Percentiles rank a stretch among this genome's conserved stretches.
Evolutionary conservation across 2,113 vertebrate genomes (phyloP).

Genomic region (Mixornis gularis): DNA sequence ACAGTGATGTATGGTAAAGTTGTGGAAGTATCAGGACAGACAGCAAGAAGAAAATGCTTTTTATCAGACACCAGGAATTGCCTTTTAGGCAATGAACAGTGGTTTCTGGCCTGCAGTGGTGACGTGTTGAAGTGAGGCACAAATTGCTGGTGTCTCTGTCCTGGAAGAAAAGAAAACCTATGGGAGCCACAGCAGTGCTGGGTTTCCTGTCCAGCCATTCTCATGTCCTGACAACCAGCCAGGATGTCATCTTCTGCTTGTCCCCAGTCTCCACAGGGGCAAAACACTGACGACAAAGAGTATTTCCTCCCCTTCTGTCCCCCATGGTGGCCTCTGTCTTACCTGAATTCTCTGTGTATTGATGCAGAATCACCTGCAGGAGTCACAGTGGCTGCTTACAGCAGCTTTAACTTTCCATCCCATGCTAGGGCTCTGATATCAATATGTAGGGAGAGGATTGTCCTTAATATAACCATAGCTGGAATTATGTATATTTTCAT

Average conservation of each 20-base stretch:
- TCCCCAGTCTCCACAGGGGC: rapidly evolving
- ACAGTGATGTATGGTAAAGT: neutral
- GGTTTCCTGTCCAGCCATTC: neutral
- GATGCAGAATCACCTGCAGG: neutral
- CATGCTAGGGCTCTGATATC: neutral
- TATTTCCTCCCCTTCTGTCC: neutral
- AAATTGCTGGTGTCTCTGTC: neutral
- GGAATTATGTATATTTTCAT: neutral
- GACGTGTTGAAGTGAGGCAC: neutral
- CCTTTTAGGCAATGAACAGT: neutral
- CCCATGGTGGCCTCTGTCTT: neutral
- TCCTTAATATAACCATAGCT: neutral
- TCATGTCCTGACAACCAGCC: neutral
- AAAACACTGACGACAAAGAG: neutral
- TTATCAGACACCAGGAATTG: neutral
- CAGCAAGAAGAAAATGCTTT: neutral
- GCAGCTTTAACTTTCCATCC: neutral
- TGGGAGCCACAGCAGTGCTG: neutral
- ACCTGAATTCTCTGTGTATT: neutral
- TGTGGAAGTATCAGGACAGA: neutral
- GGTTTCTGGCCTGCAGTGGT: neutral
- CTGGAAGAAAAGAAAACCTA: neutral
- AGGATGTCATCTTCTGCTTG: neutral
- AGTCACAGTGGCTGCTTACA: neutral
- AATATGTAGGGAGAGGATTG: neutral